Conservation (phyloP, 1,140 invertebrate species). For the Ceratina australensis region DNA sequence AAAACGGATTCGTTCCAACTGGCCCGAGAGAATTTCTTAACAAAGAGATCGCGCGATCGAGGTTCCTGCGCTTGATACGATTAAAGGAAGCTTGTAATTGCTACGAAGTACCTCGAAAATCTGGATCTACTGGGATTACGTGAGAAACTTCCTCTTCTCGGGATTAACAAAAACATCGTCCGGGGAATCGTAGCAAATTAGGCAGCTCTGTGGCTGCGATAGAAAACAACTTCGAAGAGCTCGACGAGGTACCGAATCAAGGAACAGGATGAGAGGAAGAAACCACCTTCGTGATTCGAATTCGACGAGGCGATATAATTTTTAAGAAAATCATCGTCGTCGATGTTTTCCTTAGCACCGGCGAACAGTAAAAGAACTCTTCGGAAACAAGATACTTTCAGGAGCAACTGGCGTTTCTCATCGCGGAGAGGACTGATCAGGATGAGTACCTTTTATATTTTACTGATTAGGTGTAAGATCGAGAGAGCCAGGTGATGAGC, state of each 20-base stretch:
- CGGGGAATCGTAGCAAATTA: not conserved
- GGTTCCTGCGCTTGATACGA: not conserved
- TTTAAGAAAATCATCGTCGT: slow-evolving; percentile 1
- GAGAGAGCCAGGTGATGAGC: not conserved
- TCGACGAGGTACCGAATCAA: not conserved
- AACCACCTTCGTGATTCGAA: slow-evolving; percentile 15
- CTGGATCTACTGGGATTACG: not conserved
- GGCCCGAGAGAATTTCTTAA: slow-evolving; percentile 15
- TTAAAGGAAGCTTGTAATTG: slow-evolving; percentile 12
- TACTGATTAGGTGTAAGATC: slow-evolving; percentile 32
- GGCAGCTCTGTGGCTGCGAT: not conserved
- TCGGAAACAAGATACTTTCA: not conserved
- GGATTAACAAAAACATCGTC: slow-evolving; percentile 11
- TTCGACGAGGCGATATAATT: not conserved
- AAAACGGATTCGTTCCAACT: slow-evolving; percentile 18
- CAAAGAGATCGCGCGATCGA: not conserved
- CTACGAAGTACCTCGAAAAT: slow-evolving; percentile 3
- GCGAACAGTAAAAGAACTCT: not conserved
- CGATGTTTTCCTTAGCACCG: not conserved
- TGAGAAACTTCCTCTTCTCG: not conserved
- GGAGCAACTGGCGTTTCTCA: not conserved
- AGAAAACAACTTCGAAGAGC: not conserved
- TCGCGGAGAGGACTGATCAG: slow-evolving; percentile 15
- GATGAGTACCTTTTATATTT: slow-evolving; percentile 47
- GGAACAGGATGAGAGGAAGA: not conserved